Percentiles rank a stretch among this genome's conserved stretches.
Conservation (phyloP, 2,113 vertebrate species). For the Triplophysa tibetana region DNA sequence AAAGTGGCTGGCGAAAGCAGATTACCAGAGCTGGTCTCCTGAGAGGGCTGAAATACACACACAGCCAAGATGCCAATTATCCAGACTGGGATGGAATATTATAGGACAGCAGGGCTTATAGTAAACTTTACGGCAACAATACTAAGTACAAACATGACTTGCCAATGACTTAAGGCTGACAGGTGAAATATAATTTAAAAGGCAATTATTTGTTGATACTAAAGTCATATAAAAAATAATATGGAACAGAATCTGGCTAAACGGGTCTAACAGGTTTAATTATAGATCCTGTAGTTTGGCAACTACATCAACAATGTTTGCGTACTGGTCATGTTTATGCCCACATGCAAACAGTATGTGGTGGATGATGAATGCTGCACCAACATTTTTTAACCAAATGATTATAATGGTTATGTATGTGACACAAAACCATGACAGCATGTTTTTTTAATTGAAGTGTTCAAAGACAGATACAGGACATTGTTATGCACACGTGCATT, state of each 20-base stretch:
- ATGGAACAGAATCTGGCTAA: neutral
- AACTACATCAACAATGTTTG: neutral
- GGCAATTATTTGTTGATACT: too few relatives aligned
- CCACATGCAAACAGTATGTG: neutral
- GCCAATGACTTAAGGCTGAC: neutral
- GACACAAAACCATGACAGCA: too few relatives aligned
- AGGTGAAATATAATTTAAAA: too few relatives aligned
- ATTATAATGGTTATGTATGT: too few relatives aligned
- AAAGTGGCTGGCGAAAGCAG: conserved; percentile 4
- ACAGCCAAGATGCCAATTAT: neutral
- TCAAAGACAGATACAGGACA: too few relatives aligned
- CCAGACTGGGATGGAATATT: neutral
- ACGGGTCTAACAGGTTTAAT: conserved; percentile 6
- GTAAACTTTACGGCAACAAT: neutral
- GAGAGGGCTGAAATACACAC: conserved; percentile 2
- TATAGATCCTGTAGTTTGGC: neutral
- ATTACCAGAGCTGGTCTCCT: conserved; percentile 20
- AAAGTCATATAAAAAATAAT: neutral
- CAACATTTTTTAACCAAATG: too few relatives aligned
- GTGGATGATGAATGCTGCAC: neutral
- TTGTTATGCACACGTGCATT: too few relatives aligned
- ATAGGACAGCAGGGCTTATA: neutral
- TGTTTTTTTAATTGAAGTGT: too few relatives aligned
- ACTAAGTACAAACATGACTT: neutral
- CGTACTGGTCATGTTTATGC: neutral